Evolutionary conservation across 1,140 invertebrate species (phyloP), one percentile per base, ranked within the genome.

Genomic region (Philotrypesis tridentata): DNA sequence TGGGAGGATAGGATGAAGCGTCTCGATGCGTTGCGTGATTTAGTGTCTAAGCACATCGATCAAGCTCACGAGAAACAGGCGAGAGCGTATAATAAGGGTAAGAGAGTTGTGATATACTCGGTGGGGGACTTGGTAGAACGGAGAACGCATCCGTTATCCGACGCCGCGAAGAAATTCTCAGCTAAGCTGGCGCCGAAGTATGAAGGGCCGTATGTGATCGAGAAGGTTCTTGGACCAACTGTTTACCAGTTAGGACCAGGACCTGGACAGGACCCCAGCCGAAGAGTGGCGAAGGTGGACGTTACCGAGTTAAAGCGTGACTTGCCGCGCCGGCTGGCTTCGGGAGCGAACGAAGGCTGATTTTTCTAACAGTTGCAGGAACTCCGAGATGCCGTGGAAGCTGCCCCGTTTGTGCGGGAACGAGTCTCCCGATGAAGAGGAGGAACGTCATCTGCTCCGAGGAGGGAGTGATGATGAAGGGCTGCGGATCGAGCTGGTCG

Each of bases 111-210:
- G 17, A 21, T n/a, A 27, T 85, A 84, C 37, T 2, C 48, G 0
- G 77, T 72, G 4, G 85, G 78, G 1, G 73, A 85, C 27, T 6
- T 68, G 23, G 82, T 86, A 2, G 12, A 80, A 1, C 37, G 71
- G 2, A 55, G 31, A n/a, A 77, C 79, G 7, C 82, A 80, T 79
- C 21, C 25, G 0, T 72, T 82, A 21, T 86, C 85, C 1, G 43
- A 60, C 55, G 72, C 73, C 2, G 48, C 43, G 12, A 48, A 82
- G 17, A 14, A 78, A 0, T 76, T 79, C 23, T 48, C 80, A 1
- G 76, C 82, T 17, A 85, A 84, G 33, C 60, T 86, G 1, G 85
- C 63, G 8, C 61, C 55, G 11, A 79, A 76, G 9, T 86, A 68
- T 31, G 48, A 70, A 0, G 84, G 84, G 5, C 80, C 83, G 14